Evolutionary conservation across 2,113 vertebrate genomes (phyloP), one percentile per base, ranked within the genome.

Genomic region (Nannospalax galili): DNA sequence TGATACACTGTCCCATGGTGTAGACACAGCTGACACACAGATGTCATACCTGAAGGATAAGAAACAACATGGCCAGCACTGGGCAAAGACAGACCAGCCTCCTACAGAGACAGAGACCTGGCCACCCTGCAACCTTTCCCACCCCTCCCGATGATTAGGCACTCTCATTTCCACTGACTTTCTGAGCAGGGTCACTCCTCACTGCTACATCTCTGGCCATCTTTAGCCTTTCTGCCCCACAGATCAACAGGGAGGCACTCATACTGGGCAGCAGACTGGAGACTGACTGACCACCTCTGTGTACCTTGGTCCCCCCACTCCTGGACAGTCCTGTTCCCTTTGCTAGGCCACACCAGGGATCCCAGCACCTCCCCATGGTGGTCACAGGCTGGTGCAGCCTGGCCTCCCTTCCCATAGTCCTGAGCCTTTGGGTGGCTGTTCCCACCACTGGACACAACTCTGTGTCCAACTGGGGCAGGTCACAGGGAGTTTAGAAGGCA

Each of bases 261-360:
- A 12, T 37, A 58, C 20, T 2, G 45, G 37, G 52, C 28, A n/a
- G 37, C 56, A 15, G 28, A 56, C 74, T 22, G 52, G n/a, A 8
- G 62, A 4, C 28, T 22, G 42, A 10, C 62, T 69, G 1, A 0
- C 62, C 37, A n/a, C 42, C 52, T n/a, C 26, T 19, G 7, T 1
- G 42, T 0, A 19, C 67, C n/a, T 37, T 16, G n/a, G 30, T 14
- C 16, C 48, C 12, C 26, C 22, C 4, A 19, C 15, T 10, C 15
- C 12, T 7, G 45, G 32, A 1, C 70, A 42, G 4, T 11, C 48
- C 48, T 72, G 42, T 15, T 10, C 5, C 62, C 58, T 24, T 84
- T 35, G 0, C 1, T 7, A 65, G 28, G 4, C 12, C 7, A 1
- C 0, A 3, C 20, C 0, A 2, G 17, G 45, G 16, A 24, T 35